Base-by-base conservation (phyloP, 2,888 invertebrate genomes). In the Patella ulyssiponensis region DNA sequence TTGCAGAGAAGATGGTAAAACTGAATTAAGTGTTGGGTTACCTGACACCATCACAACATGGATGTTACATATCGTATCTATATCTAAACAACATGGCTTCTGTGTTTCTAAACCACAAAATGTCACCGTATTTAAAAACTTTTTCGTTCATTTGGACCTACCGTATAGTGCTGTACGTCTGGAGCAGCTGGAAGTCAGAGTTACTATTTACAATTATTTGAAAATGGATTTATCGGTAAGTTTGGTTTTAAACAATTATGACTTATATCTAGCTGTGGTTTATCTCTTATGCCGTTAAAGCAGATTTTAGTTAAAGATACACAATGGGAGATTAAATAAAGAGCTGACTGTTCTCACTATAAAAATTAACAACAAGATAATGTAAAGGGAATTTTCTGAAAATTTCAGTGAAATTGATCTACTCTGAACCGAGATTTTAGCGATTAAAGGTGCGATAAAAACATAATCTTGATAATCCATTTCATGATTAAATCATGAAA, bases 41-140 rank as follows among this genome's bases (percentile, higher is more conserved):
- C 86, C 86, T 3, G 83, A 86, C 76, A 82, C 85, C 20, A 84
- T 84, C 27, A 85, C 86, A 5, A 86, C 83, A 14, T 84, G 85
- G 81, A 81, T 83, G 3, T 51, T 86, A 20, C 82, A 85, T 54
- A 82, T 83, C 2, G 58, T 86, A 33, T 82, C 84, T 64, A 73
- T 86, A 78, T 83, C 86, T 4, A 73, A 79, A n/a, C 73, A 77
- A 54, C 72, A 78, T 44, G 84, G 85, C 15, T 77, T 85, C 58
- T 85, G 86, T 77, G 79, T 86, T 70, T 82, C 85, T 15, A 75
- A 80, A 23, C 82, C 84, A 23, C 74, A 80, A 15, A 79, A 83
- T 58, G 69, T 85, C 15, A 76, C 80, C 4, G 80, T 82, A 27
- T 85, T 84, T 77, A 82, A 80, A 58, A 80, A 83, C 69, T 85